Percentiles rank a stretch among this genome's conserved stretches.
Conservation (phyloP, 1,140 invertebrate genomes). For the Luehdorfia chinensis region DNA sequence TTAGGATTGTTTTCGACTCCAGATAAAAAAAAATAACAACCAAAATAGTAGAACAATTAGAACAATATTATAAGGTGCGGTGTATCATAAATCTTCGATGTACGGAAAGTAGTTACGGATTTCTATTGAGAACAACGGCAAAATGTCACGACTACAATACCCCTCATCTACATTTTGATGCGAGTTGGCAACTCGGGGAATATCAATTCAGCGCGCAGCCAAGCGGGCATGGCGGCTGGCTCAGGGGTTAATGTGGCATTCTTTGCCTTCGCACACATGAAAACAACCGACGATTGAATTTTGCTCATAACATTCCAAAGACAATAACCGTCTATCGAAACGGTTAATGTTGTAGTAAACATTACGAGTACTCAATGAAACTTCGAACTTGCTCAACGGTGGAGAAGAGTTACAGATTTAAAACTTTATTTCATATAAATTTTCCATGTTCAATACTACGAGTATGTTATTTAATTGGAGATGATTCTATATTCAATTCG, state of each 20-base stretch:
- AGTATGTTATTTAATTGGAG: background rate
- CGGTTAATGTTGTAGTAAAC: background rate
- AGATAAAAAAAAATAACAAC: too few species aligned
- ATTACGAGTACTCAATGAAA: background rate
- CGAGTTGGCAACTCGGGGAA: constrained; percentile 44
- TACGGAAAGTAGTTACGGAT: constrained; percentile 1
- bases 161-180: constrained; percentile 51
- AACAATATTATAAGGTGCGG: constrained; percentile 3
- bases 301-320: background rate
- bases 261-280: constrained; percentile 5
- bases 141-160: constrained; percentile 46
- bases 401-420: background rate
- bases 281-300: constrained; percentile 3
- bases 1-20: too few species aligned
- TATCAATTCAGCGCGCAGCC: constrained; percentile 47
- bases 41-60: too few species aligned
- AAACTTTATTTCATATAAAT: background rate
- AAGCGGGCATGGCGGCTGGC: constrained; percentile 23
- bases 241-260: constrained; percentile 17
- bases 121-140: constrained; percentile 20
- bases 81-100: constrained; percentile 5
- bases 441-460: background rate
- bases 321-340: constrained; percentile 4
- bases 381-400: background rate
- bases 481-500: too few species aligned